Evolutionary conservation across 2,113 vertebrate genomes (phyloP).

Genomic region (Caloenas nicobarica): DNA sequence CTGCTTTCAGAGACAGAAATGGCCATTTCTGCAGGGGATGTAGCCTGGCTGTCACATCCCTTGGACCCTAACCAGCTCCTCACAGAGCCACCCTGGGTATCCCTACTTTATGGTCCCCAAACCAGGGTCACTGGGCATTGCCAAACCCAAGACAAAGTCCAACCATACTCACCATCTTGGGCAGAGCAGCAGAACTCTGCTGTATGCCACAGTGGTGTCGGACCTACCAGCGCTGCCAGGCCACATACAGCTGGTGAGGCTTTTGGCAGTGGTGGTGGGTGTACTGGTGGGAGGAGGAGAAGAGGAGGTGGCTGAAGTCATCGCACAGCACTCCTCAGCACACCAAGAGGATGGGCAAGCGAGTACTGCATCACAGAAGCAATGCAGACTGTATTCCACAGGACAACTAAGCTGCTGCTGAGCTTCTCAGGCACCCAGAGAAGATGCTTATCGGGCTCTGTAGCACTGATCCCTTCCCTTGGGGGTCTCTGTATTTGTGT

Average conservation of each 20-base stretch:
- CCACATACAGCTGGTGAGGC: not conserved
- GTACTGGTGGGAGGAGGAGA: too few relatives aligned
- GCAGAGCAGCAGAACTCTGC: not conserved
- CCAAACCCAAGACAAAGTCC: not conserved
- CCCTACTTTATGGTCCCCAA: not conserved
- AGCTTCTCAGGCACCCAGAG: not conserved
- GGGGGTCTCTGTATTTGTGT: not conserved
- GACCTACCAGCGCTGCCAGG: not conserved
- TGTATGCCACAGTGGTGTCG: accelerated
- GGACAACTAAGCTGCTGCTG: not conserved
- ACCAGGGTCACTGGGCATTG: too few relatives aligned
- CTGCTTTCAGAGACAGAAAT: not conserved
- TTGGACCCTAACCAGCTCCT: not conserved
- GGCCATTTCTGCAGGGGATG: not conserved
- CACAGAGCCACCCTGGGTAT: not conserved
- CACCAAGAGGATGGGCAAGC: accelerated
- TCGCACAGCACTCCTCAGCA: accelerated
- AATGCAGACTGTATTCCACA: accelerated
- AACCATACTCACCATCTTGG: accelerated
- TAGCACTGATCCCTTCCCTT: not conserved
- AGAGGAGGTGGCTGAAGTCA: too few relatives aligned
- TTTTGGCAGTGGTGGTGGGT: not conserved
- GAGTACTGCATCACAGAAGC: accelerated
- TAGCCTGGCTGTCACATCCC: not conserved
- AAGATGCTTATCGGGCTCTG: not conserved